Evolutionary conservation across 2,797 vertebrate species (phyloP).

Genomic region (Melanotaenia maccullochi): DNA sequence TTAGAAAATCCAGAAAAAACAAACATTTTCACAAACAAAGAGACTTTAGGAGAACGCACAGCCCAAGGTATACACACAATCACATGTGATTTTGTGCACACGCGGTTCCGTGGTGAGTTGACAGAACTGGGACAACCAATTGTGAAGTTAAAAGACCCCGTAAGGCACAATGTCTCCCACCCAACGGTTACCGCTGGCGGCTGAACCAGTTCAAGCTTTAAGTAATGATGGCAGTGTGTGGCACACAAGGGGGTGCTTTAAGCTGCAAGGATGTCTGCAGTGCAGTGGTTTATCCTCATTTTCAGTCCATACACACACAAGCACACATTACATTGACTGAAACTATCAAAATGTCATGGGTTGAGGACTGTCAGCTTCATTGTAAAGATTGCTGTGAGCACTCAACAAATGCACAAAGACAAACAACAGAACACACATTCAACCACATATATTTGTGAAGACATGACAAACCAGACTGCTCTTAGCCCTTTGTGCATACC

Average conservation of each 20-base stretch:
- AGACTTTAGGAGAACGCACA: slow-evolving; percentile 29
- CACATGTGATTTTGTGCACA: slow-evolving; percentile 39
- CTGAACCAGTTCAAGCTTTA: slow-evolving; percentile 57
- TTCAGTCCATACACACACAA: slow-evolving; percentile 23
- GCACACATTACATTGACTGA: neutral
- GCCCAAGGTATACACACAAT: slow-evolving; percentile 12
- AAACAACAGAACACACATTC: slow-evolving; percentile 8
- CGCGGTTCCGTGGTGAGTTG: slow-evolving; percentile 48
- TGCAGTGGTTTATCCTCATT: slow-evolving; percentile 38
- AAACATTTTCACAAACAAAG: slow-evolving; percentile 28
- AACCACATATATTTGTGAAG: slow-evolving; percentile 11
- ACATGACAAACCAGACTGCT: neutral
- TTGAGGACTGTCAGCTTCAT: slow-evolving; percentile 14
- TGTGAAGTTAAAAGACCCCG: slow-evolving; percentile 74
- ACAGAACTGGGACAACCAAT: slow-evolving; percentile 77
- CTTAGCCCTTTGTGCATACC: slow-evolving; percentile 16
- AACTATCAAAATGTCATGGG: slow-evolving; percentile 13
- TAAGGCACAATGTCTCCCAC: slow-evolving; percentile 63
- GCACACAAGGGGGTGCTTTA: slow-evolving; percentile 62
- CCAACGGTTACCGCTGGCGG: slow-evolving; percentile 58
- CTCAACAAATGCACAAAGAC: slow-evolving; percentile 3
- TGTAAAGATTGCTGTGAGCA: slow-evolving; percentile 15
- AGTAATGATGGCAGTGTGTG: slow-evolving; percentile 69
- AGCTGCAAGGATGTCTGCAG: slow-evolving; percentile 50
- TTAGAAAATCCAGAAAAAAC: slow-evolving; percentile 42